Evolutionary conservation across 1,140 invertebrate species (phyloP), one percentile per base, ranked within the genome.

Genomic region (Metaphire vulgaris): DNA sequence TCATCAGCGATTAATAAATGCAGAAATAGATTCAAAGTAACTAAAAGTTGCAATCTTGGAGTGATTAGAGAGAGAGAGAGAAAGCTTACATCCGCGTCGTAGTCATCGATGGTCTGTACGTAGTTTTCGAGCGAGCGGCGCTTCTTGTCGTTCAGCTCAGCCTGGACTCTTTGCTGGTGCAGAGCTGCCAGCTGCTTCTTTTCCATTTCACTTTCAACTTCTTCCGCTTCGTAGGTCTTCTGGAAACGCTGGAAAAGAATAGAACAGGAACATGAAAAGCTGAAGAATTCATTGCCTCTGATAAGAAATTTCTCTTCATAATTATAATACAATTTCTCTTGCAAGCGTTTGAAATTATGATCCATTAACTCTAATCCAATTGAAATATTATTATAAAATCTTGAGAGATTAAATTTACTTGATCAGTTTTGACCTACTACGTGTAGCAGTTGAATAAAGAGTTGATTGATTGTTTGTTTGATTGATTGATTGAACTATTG

Each of bases 141-240:
- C 41, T 56, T 21, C 6, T 21, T 6, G 21, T 21, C 21, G 41
- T 21, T 98, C 78, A 99, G 92, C 83, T 93, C 91, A 16, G 93
- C 92, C 81, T 89, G 90, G 26, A 99, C 95, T 65, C 96, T 90
- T 82, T 99, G 96, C 83, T 99, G 96, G 84, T 99, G 97, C 87
- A 99, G 92, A 16, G 95, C 93, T 41, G 95, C 93, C 77, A 99
- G 88, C 82, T 99, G 94, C 81, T 95, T 92, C 84, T 97, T 97
- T 85, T 98, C 95, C 33, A 95, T 93, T 66, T 93, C 91, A 69
- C 94, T 95, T 88, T 98, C 96, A 74, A 97, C 93, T 87, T 99
- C 96, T 74, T 98, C 88, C 67, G 95, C 92, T 85, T 97, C 91
- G 80, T 96, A 92, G 77, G 92, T 93, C 80, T 93, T 92, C 87